phyloP scores from a whole-genome alignment of 2,888 invertebrate species.

The Strigamia crassipes region DNA sequence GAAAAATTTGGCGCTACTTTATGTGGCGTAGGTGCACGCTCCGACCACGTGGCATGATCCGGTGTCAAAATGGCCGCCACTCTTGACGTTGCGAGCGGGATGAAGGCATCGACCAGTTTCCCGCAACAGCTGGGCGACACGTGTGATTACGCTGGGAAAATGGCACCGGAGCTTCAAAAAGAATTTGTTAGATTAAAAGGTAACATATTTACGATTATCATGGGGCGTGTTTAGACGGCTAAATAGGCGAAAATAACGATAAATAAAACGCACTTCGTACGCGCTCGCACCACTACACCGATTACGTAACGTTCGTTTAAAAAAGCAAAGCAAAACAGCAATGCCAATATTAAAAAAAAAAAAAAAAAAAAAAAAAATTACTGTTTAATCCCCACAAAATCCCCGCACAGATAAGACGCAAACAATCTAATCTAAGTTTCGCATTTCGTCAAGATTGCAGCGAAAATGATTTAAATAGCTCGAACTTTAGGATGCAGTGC shows the following conservation, averaged over 20 bases:
- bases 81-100: not conserved
- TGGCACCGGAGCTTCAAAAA: slow-evolving; percentile 51
- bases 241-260: not conserved
- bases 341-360: not conserved
- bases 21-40: not conserved
- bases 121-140: slow-evolving; percentile 5
- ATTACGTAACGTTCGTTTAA: not conserved
- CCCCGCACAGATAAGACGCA: not conserved
- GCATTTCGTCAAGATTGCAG: not conserved
- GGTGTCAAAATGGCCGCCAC: slow-evolving; percentile 30
- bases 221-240: not conserved
- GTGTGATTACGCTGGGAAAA: slow-evolving; percentile 8
- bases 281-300: not conserved
- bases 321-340: too few relatives aligned
- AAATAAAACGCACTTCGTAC: not conserved
- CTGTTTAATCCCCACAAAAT: not conserved
- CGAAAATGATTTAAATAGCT: not conserved
- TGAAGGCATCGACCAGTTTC: slow-evolving; percentile 33
- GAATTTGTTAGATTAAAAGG: slow-evolving; percentile 58
- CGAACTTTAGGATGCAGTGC: not conserved
- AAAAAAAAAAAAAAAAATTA: too few relatives aligned
- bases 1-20: slow-evolving; percentile 10
- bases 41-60: not conserved
- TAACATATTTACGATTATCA: slow-evolving; percentile 50
- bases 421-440: not conserved